Evolutionary conservation across 2,888 invertebrate genomes (phyloP), one percentile per base, ranked within the genome.

Genomic region (Agrotis clavis): DNA sequence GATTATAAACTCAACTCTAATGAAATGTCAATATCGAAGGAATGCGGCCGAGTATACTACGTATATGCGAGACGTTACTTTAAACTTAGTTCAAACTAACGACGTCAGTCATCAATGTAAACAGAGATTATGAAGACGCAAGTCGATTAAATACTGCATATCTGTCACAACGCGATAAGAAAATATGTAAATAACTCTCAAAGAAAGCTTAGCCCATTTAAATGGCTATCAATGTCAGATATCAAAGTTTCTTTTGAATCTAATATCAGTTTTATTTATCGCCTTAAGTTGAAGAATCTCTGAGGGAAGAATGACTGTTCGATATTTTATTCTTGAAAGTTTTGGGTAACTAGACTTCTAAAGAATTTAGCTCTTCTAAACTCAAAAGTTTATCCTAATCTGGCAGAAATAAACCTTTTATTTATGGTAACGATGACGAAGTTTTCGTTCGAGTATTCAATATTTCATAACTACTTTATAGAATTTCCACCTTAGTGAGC

Each of bases 111-210:
- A 82, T 79, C 76, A 84, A 79, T 69, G 73, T 72, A 75, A 82
- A 86, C 71, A 80, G 74, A 81, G 79, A 87, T 85, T 82, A 86
- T 67, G 71, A 45, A 70, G 76, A 71, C 62, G 71, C 64, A 48
- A 67, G 75, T 75, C 77, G 77, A 74, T 78, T 79, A 79, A 78
- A 82, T 81, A 82, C 72, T 74, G 66, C 66, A 71, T 77, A 76
- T 65, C 77, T 75, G 66, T 74, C 69, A 75, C 60, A 73, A 57
- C 21, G 50, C 76, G 79, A 78, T 82, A 78, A 82, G 78, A 62
- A 70, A 77, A 75, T 67, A 77, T 78, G 80, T 87, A 81, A 81
- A 83, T 72, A 85, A 68, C 67, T 81, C 60, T 76, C 72, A 73
- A 76, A 74, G 67, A 78, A 78, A 80, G 69, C 82, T 83, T 71